These are phyloP conservation scores for Coptodon rendalli DNA, from an alignment of 2,113 vertebrate species.

Conservation along the genomic window DNA sequence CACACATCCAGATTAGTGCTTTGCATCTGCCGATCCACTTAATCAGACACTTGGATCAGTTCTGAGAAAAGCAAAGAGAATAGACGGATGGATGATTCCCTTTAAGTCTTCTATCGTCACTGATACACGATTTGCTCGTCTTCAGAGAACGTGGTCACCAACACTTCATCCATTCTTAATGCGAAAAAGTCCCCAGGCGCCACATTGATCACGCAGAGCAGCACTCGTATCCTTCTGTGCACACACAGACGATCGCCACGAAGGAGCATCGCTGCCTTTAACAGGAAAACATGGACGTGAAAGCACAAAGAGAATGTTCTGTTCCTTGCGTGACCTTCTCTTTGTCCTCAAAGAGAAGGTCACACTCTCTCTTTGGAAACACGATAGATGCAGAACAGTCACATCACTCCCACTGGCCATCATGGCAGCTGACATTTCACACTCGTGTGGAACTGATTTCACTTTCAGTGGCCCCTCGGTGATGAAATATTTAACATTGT, in stretches of 20 bases:
- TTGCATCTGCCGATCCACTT: not conserved
- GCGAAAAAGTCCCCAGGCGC: not conserved
- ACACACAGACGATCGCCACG: not conserved
- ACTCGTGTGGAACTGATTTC: not conserved
- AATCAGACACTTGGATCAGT: not conserved
- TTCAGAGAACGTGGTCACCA: not conserved
- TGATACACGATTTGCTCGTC: not conserved
- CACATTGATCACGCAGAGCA: not conserved
- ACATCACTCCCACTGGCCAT: slow-evolving; percentile 3
- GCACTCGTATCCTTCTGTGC: not conserved
- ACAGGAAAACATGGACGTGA: not conserved
- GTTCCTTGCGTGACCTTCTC: not conserved
- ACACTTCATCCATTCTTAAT: slow-evolving; percentile 1
- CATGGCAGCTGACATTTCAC: slow-evolving; percentile 24
- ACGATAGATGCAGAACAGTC: slow-evolving; percentile 9
- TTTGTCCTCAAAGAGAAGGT: slow-evolving; percentile 32
- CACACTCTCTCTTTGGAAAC: slow-evolving; percentile 1
- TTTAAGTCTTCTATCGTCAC: not conserved
- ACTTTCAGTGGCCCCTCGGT: not conserved
- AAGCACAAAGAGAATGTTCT: not conserved
- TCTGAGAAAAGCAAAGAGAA: not conserved
- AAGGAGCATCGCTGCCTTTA: not conserved
- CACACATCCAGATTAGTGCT: not conserved
- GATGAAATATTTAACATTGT: slow-evolving; percentile 6
- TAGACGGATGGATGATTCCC: not conserved